A percentile compares a stretch with the other conserved stretches of the same genome.
Conservation (phyloP, 30 jellyfish, hydroid and myxozoan species). For the Chrysaora quinquecirrha region DNA sequence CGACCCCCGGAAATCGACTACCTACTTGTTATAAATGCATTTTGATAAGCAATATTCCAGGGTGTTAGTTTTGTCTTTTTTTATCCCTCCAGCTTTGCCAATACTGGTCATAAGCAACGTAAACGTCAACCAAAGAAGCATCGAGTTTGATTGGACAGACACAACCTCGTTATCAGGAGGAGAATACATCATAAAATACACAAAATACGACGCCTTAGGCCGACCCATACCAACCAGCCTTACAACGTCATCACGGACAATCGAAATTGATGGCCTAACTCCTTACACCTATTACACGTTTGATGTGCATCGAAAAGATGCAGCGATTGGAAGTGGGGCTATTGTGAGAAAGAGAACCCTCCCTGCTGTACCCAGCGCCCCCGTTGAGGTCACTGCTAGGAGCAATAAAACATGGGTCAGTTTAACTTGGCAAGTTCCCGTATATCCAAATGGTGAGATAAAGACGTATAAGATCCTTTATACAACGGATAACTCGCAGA, state of each 20-base stretch:
- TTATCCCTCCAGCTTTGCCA: conserved; percentile 56
- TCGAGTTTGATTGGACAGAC: conserved; percentile 81
- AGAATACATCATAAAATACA: conserved; percentile 36
- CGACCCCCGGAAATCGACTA: no score
- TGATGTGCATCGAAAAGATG: conserved; percentile 50
- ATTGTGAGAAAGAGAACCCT: conserved; percentile 49
- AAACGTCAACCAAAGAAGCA: conserved; percentile 27
- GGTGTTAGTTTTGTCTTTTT: no score
- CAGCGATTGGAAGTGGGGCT: conserved; percentile 54
- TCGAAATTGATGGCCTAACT: conserved; percentile 59
- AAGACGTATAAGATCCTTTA: conserved; percentile 64
- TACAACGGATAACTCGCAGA: conserved; percentile 56
- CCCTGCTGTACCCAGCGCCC: conserved; percentile 94
- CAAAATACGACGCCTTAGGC: conserved; percentile 69
- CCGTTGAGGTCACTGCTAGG: conserved; percentile 88
- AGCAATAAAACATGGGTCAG: conserved; percentile 80
- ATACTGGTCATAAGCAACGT: conserved; percentile 55
- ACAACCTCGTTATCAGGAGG: not conserved
- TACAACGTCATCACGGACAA: conserved; percentile 35
- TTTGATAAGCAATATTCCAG: no score
- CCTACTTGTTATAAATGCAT: no score
- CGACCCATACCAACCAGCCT: conserved; percentile 30
- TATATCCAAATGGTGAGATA: conserved; percentile 91
- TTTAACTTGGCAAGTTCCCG: conserved; percentile 93
- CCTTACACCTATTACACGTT: conserved; percentile 80